A percentile compares a stretch with the other conserved stretches of the same genome.
Conservation (phyloP, 2,888 invertebrate species). For the Troides aeacus region DNA sequence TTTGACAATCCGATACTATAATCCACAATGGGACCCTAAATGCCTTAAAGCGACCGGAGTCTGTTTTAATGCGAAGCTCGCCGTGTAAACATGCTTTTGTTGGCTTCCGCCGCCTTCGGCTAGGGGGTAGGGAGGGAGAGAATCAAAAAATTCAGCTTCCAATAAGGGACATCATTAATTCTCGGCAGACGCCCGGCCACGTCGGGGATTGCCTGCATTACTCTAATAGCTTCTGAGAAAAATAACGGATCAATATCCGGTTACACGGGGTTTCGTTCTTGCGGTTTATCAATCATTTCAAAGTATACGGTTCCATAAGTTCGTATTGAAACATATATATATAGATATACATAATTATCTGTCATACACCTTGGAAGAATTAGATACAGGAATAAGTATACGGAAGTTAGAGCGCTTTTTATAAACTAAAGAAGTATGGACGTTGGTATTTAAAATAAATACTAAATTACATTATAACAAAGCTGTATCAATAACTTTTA, state of each 20-base stretch:
- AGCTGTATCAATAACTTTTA: no score
- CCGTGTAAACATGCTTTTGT: slow-evolving; percentile 71
- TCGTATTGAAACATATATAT: background rate
- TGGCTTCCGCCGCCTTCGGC: slow-evolving; percentile 59
- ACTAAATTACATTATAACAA: no score
- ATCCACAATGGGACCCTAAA: slow-evolving; percentile 56
- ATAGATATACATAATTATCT: background rate
- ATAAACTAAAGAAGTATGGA: no score
- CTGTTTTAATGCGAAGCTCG: slow-evolving; percentile 60
- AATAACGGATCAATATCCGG: slow-evolving; percentile 68
- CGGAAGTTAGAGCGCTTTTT: no score
- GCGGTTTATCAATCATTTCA: slow-evolving; percentile 36
- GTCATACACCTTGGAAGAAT: no score
- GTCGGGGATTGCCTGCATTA: slow-evolving; percentile 64
- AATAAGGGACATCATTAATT: slow-evolving; percentile 87
- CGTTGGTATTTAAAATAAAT: no score
- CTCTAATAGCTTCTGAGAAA: slow-evolving; percentile 60
- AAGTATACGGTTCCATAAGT: slow-evolving; percentile 4
- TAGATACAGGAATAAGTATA: no score
- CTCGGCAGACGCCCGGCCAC: slow-evolving; percentile 62
- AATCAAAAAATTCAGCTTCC: slow-evolving; percentile 85
- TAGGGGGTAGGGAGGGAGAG: slow-evolving; percentile 48
- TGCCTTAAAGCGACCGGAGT: slow-evolving; percentile 61
- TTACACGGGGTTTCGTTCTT: slow-evolving; percentile 41
- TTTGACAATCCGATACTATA: slow-evolving; percentile 48